These are phyloP conservation scores for Zaprionus ornatus DNA, from an alignment of 1,140 invertebrate species.

Conservation along the genomic window DNA sequence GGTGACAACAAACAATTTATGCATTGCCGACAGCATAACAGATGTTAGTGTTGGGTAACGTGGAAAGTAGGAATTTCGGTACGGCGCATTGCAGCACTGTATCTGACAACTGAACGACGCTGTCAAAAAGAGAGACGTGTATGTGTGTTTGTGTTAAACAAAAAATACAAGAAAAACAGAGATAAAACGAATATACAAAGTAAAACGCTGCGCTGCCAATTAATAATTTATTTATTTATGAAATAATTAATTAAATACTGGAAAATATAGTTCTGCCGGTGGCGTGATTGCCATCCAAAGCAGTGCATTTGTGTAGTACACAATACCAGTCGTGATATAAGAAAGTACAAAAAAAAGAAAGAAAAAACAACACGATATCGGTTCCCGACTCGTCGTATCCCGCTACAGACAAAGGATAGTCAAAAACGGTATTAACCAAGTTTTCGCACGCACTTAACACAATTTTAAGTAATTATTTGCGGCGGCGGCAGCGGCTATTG, in stretches of 20 bases:
- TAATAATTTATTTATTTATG: constrained; percentile 45
- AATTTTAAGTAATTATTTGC: constrained; percentile 18
- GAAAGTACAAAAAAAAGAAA: constrained; percentile 66
- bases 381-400: constrained; percentile 25
- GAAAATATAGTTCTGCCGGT: constrained; percentile 19
- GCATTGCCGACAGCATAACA: constrained; percentile 49
- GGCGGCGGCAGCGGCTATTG: constrained; percentile 17
- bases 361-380: constrained; percentile 2
- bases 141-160: constrained; percentile 63
- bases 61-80: constrained; percentile 15
- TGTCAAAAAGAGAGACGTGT: constrained; percentile 57
- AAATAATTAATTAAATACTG: constrained; percentile 43
- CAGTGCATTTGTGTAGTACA: constrained; percentile 31
- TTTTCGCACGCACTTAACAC: constrained; percentile 15
- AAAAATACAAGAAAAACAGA: constrained; percentile 57
- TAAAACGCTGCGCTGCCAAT: constrained; percentile 50
- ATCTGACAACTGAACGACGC: constrained; percentile 42
- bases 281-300: constrained; percentile 36
- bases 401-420: constrained; percentile 63
- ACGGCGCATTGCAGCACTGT: constrained; percentile 37
- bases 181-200: constrained; percentile 38
- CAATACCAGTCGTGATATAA: constrained; percentile 59
- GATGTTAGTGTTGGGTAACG: constrained; percentile 36
- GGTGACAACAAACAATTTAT: constrained; percentile 50
- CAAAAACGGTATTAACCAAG: constrained; percentile 62